Evolutionary conservation across 2,888 invertebrate genomes (phyloP), one percentile per base, ranked within the genome.

Genomic region (Tipula helvola): DNA sequence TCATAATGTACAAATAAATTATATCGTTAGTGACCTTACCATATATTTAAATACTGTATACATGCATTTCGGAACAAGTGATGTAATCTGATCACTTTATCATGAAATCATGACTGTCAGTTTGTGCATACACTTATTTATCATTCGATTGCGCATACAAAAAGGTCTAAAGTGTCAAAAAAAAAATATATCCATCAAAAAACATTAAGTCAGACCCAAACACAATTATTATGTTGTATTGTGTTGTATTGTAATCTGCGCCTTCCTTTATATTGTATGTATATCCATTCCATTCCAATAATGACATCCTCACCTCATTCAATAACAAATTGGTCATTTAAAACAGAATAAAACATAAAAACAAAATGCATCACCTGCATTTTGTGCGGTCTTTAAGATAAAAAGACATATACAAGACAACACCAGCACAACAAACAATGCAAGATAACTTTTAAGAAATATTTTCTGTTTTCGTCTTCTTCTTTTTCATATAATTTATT

Each of bases 311-410:
- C 84, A 84, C 84, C 84, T 84, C 84, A 84, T 84, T 84, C 84
- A 84, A 84, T 84, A 84, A 84, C 84, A 84, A 84, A 84, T 84
- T 84, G 84, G 84, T 84, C 39, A 84, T 84, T 84, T 84, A 39
- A 84, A 39, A 39, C 41, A 39, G 41, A 71, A 71, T 71, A 71
- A 71, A 71, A 71, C 10, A 71, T 71, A 71, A 28, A 13, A 71
- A 28, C 39, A 16, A 28, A 28, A 28, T 28, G 28, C 39, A 84
- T 84, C 84, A 84, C 84, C 84, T 84, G 84, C 84, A 84, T 84
- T 39, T 39, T 84, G 84, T 84, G 84, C 84, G 84, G 84, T 84
- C 84, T 41, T 84, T 39, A 83, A 84, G 41, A 16, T 39, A n/a
- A 84, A 84, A 84, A 39, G 41, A 84, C n/a, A 39, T 39, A 39